phyloP scores from a whole-genome alignment of 2,888 invertebrate species.

The Phorcus lineatus region DNA sequence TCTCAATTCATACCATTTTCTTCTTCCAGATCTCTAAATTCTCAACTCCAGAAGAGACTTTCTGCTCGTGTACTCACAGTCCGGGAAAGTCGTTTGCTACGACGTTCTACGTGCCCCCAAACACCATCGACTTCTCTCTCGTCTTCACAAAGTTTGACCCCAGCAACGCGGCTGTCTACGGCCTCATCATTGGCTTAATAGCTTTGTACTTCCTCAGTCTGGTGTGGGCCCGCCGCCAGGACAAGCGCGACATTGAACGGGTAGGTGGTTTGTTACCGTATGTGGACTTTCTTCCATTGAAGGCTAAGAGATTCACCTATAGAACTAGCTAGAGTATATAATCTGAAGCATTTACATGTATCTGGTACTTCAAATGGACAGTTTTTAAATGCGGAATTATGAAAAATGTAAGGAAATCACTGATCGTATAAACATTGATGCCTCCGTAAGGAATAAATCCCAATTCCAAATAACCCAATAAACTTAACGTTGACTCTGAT shows the following conservation, averaged over 20 bases:
- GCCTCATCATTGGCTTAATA: conserved; percentile 65
- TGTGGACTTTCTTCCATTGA: no score
- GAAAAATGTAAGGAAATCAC: no score
- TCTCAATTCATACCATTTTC: no score
- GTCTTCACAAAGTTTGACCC: conserved; percentile 63
- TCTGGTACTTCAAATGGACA: no score
- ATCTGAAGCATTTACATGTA: no score
- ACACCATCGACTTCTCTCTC: conserved; percentile 66
- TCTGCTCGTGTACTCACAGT: conserved; percentile 58
- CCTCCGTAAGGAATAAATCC: no score
- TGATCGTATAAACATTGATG: no score
- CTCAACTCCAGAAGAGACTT: conserved; percentile 43
- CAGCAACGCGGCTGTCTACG: conserved; percentile 72
- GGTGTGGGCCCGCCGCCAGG: conserved; percentile 71
- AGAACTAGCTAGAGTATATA: no score
- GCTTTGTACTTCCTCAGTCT: conserved; percentile 61
- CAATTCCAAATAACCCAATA: no score
- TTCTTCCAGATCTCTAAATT: conserved; percentile 20
- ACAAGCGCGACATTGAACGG: conserved; percentile 63
- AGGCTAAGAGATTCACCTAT: no score
- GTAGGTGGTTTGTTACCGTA: conserved; percentile 30
- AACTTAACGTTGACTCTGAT: no score
- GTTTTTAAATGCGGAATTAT: no score
- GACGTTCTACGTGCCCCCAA: conserved; percentile 64
- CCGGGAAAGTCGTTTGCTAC: conserved; percentile 64